A percentile compares a stretch with the other conserved stretches of the same genome.
Conservation (phyloP, 1,140 invertebrate species). For the Zaprionus lachaisei region DNA sequence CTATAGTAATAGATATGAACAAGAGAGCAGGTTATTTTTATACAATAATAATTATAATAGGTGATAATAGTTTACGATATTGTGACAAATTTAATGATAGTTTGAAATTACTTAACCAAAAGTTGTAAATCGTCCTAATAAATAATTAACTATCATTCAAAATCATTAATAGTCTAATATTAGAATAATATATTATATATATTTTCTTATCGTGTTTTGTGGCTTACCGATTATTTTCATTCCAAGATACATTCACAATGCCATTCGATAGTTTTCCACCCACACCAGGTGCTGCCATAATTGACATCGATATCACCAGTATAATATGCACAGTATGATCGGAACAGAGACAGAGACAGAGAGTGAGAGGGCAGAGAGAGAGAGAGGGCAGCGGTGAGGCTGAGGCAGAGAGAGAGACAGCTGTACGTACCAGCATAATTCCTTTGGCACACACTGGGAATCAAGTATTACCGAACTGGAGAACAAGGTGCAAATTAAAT, state of each 20-base stretch:
- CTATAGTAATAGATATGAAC: too few relatives aligned
- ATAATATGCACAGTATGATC: constrained; percentile 1
- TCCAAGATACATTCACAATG: neutral
- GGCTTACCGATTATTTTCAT: neutral
- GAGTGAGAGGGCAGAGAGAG: neutral
- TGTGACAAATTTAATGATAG: too few relatives aligned
- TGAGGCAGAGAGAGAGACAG: constrained; percentile 12
- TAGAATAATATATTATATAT: neutral
- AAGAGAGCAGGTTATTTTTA: too few relatives aligned
- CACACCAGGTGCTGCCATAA: neutral
- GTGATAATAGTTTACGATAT: too few relatives aligned
- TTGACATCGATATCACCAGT: constrained; percentile 12
- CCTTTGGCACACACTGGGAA: constrained; percentile 28
- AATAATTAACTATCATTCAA: too few relatives aligned
- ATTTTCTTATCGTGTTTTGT: neutral
- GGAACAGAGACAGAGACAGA: neutral
- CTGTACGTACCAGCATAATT: constrained; percentile 50
- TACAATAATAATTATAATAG: too few relatives aligned
- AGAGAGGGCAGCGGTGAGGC: neutral
- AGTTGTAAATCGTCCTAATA: too few relatives aligned
- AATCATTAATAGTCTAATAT: too few relatives aligned
- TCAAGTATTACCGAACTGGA: constrained; percentile 68
- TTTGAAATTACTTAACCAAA: too few relatives aligned
- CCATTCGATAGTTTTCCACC: constrained; percentile 3
- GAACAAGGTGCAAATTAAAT: constrained; percentile 81